phyloP scores from a whole-genome alignment of 2,797 vertebrate species.

The Sebastes reedi region DNA sequence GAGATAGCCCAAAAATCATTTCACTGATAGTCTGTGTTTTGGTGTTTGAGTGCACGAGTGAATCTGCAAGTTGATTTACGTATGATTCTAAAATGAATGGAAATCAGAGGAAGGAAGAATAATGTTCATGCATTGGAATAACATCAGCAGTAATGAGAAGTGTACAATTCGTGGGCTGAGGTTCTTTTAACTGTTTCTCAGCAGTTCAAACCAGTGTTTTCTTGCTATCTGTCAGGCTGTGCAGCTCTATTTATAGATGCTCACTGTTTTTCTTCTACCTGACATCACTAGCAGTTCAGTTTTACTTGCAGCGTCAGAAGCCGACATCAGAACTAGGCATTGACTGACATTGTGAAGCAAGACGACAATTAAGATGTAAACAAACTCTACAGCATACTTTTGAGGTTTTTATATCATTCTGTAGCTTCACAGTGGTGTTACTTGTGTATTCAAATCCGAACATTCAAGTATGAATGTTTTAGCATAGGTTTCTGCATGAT shows the following conservation, averaged over 20 bases:
- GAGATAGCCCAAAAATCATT: not conserved
- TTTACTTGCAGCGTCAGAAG: not conserved
- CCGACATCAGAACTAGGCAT: not conserved
- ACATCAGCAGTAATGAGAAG: not conserved
- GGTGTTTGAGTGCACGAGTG: not conserved
- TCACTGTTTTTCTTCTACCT: conserved; percentile 1
- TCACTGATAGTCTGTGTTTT: not conserved
- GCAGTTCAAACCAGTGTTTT: conserved; percentile 12
- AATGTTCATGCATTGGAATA: not conserved
- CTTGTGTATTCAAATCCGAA: no score
- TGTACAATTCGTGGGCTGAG: not conserved
- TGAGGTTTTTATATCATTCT: no score
- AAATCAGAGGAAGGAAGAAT: not conserved
- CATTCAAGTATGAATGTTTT: no score
- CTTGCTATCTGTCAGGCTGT: not conserved
- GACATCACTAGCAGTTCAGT: conserved; percentile 22
- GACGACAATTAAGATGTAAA: not conserved
- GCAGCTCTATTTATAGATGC: conserved; percentile 38
- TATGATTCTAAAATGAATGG: not conserved
- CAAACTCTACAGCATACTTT: not conserved
- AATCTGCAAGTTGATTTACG: not conserved
- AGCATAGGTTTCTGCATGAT: no score
- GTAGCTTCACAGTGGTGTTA: no score
- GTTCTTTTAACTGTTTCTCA: not conserved
- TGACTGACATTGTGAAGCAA: not conserved